Evolutionary conservation across 1,140 invertebrate genomes (phyloP), one percentile per base, ranked within the genome.

Genomic region (Matsumurasca onukii): DNA sequence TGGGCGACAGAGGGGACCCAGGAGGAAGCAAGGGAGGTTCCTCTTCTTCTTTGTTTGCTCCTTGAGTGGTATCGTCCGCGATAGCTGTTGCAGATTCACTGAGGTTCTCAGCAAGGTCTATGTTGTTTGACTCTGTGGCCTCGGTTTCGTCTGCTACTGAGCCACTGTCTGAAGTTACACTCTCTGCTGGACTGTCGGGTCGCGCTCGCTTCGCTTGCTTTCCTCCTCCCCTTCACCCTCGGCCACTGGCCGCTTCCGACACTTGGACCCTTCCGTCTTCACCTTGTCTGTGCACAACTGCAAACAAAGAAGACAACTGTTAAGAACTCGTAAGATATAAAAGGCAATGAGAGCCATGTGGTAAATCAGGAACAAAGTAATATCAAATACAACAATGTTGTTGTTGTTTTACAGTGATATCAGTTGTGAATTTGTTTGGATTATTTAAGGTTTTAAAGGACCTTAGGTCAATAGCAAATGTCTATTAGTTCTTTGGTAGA

Each of bases 121-220:
- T 55, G 29, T 55, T 70, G 1, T 45, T 55, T 5, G 67, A 48
- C 48, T 76, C 75, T 39, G 73, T 70, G 15, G 57, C 55, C 74
- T 91, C 90, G 9, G 82, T 85, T 74, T 92, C 91, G 77, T 93
- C 91, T 78, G 90, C 88, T 29, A 89, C 67, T 29, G 73, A 74
- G 13, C 72, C 73, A 66, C 89, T 91, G 75, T 93, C 91, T 55
- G 91, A 90, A 25, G 90, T 91, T 52, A 91, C 82, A 75, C 90
- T 93, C 76, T 90, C 89, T 22, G 89, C 87, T 13, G 92, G 91
- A 80, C 91, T 93, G 69, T 89, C 85, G 20, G 83, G 79, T 55
- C 89, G 78, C 72, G 90, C 88, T 66, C 78, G 89, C 77, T 90
- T 90, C 91, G 91, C 74, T 90, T 89, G 48, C 84, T 86, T 63